phyloP scores from a whole-genome alignment of 2,797 vertebrate species.

The Urocyon cinereoargenteus region DNA sequence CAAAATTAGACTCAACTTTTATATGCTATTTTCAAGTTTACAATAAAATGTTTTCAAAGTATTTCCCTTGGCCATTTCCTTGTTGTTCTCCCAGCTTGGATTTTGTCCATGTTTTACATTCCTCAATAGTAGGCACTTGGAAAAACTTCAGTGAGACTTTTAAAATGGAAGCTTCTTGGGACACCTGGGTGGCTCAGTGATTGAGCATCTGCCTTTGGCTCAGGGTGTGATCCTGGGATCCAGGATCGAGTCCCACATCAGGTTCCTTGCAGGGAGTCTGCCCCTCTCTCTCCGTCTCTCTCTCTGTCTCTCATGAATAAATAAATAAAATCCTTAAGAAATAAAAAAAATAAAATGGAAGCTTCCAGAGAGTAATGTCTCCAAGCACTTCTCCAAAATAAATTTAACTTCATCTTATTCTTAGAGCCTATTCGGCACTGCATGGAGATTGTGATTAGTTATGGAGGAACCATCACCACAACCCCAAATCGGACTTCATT shows the following conservation, averaged over 20 bases:
- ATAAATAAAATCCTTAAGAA: no score
- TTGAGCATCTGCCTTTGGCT: no score
- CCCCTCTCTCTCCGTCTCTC: no score
- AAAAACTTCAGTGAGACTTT: background rate
- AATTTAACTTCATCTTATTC: background rate
- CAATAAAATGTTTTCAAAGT: background rate
- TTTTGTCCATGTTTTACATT: background rate
- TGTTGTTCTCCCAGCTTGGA: background rate
- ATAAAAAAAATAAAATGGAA: background rate
- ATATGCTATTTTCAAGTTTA: conserved; percentile 29
- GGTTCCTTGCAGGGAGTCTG: no score
- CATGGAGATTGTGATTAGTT: background rate
- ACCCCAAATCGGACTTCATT: background rate
- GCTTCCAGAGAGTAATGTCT: background rate
- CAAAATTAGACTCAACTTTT: background rate
- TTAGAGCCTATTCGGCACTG: background rate
- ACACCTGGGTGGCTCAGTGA: no score
- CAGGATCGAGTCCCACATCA: no score
- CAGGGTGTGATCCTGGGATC: no score
- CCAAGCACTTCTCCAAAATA: background rate
- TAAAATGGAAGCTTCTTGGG: background rate
- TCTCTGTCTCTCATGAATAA: no score
- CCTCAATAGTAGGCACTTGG: background rate
- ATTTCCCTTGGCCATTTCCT: background rate
- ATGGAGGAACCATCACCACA: background rate